These are phyloP conservation scores for Mya arenaria DNA, from an alignment of 1,140 invertebrate species.

Conservation along the genomic window DNA sequence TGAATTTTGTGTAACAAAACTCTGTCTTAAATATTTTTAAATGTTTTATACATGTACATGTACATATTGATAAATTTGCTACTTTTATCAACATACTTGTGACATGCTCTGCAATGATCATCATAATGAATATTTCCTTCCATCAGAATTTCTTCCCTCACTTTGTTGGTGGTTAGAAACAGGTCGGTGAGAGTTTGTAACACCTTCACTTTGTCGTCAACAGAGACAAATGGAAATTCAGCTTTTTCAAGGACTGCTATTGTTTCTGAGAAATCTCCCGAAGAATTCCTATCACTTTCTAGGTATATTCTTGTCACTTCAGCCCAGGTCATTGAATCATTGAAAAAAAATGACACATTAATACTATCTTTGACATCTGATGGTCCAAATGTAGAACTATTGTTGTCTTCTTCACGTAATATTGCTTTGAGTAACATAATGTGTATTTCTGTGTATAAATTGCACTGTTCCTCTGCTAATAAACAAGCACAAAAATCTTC, in stretches of 20 bases:
- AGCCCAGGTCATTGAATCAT: conserved; percentile 97
- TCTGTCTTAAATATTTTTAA: too few relatives aligned
- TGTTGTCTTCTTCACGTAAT: conserved; percentile 95
- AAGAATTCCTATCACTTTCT: conserved; percentile 80
- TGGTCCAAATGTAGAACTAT: conserved; percentile 97
- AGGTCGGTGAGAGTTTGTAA: conserved; percentile 96
- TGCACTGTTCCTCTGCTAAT: conserved; percentile 95
- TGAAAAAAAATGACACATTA: conserved; percentile 94
- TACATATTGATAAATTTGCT: too few relatives aligned
- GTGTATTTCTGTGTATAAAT: conserved; percentile 94
- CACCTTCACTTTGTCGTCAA: conserved; percentile 92
- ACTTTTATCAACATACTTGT: conserved; percentile 85
- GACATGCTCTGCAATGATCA: conserved; percentile 97
- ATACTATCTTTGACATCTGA: conserved; percentile 98
- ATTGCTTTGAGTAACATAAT: conserved; percentile 95
- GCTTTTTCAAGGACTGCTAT: conserved; percentile 73
- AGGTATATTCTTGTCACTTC: conserved; percentile 94
- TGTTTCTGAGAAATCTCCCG: conserved; percentile 85
- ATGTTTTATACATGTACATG: too few relatives aligned
- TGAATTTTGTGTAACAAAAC: too few relatives aligned
- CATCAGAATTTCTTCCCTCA: conserved; percentile 95
- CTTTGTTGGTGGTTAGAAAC: conserved; percentile 95
- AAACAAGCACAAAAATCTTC: conserved; percentile 97
- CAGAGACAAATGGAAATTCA: conserved; percentile 91
- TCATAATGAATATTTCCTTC: conserved; percentile 96